Percentiles rank a stretch among this genome's conserved stretches.
phyloP scores from a whole-genome alignment of 2,113 vertebrate genomes.

The Rutilus rutilus region DNA sequence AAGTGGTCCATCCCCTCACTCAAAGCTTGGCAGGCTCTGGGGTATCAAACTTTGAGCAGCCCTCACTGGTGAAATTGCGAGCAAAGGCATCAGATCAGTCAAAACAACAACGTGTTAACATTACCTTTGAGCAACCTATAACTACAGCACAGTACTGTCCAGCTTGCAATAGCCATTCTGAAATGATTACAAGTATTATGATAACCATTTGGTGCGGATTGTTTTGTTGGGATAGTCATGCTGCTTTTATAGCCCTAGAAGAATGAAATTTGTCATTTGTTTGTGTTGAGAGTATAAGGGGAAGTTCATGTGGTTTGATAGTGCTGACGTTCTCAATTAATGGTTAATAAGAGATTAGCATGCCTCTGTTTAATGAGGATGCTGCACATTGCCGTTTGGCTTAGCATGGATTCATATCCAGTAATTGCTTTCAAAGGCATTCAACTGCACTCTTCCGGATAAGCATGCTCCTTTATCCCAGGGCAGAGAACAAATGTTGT shows the following conservation, averaged over 20 bases:
- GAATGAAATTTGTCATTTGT: slow-evolving; percentile 44
- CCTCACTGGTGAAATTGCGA: slow-evolving; percentile 62
- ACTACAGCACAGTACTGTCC: background rate
- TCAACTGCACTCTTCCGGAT: slow-evolving; percentile 39
- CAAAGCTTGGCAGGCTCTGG: slow-evolving; percentile 67
- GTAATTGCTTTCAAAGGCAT: slow-evolving; percentile 54
- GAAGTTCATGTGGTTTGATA: slow-evolving; percentile 68
- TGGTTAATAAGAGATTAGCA: slow-evolving; percentile 62
- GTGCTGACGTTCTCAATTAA: slow-evolving; percentile 63
- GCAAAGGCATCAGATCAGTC: slow-evolving; percentile 57
- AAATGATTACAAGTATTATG: slow-evolving; percentile 27
- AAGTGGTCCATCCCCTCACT: slow-evolving; percentile 67
- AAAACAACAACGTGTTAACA: slow-evolving; percentile 71
- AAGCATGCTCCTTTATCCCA: slow-evolving; percentile 59
- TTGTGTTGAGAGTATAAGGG: slow-evolving; percentile 62
- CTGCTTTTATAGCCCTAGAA: background rate
- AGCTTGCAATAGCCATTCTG: slow-evolving; percentile 5
- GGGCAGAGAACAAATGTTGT: slow-evolving; percentile 50
- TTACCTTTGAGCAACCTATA: slow-evolving; percentile 13
- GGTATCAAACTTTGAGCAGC: slow-evolving; percentile 62
- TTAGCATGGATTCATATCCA: slow-evolving; percentile 53
- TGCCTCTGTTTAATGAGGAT: slow-evolving; percentile 54
- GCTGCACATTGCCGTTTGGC: slow-evolving; percentile 43
- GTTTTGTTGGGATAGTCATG: slow-evolving; percentile 3
- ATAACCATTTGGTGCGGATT: slow-evolving; percentile 9